Percentiles rank a stretch among this genome's conserved stretches.
phyloP scores from a whole-genome alignment of 2,888 invertebrate genomes.

The Diplazon laetatorius region DNA sequence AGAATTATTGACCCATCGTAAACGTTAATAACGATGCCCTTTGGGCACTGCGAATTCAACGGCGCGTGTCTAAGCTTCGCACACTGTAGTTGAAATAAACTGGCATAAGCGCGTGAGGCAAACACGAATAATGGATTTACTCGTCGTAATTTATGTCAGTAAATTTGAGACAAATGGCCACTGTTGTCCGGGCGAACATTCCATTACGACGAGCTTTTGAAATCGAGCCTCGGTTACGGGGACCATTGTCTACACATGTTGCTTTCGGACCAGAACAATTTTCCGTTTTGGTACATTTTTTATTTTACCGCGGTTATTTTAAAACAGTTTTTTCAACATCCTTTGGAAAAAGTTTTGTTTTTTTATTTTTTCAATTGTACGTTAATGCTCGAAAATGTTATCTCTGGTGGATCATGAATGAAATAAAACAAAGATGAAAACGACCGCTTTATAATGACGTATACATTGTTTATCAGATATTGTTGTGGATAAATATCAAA shows the following conservation, averaged over 20 bases:
- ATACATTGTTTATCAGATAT: too few species aligned
- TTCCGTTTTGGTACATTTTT: neutral
- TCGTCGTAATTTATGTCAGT: slow-evolving; percentile 76
- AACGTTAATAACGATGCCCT: slow-evolving; percentile 79
- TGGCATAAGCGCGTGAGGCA: neutral
- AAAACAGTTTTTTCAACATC: neutral
- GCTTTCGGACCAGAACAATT: slow-evolving; percentile 1
- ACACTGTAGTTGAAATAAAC: slow-evolving; percentile 1
- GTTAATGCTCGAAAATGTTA: too few species aligned
- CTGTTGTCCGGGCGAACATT: neutral
- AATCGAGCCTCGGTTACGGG: neutral
- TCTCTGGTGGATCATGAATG: too few species aligned
- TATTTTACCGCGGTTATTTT: neutral
- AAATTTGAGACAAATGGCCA: slow-evolving; percentile 65
- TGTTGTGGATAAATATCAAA: too few species aligned
- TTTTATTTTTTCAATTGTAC: too few species aligned
- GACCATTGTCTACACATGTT: slow-evolving; percentile 4
- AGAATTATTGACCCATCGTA: slow-evolving; percentile 80
- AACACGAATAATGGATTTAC: slow-evolving; percentile 70
- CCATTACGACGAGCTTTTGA: neutral
- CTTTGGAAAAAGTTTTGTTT: too few species aligned
- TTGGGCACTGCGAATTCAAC: slow-evolving; percentile 56
- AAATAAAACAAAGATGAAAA: too few species aligned
- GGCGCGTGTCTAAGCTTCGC: slow-evolving; percentile 15
- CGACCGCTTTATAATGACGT: too few species aligned